Evolutionary conservation across 2,888 invertebrate genomes (phyloP), one percentile per base, ranked within the genome.

Genomic region (Therioaphis trifolii): DNA sequence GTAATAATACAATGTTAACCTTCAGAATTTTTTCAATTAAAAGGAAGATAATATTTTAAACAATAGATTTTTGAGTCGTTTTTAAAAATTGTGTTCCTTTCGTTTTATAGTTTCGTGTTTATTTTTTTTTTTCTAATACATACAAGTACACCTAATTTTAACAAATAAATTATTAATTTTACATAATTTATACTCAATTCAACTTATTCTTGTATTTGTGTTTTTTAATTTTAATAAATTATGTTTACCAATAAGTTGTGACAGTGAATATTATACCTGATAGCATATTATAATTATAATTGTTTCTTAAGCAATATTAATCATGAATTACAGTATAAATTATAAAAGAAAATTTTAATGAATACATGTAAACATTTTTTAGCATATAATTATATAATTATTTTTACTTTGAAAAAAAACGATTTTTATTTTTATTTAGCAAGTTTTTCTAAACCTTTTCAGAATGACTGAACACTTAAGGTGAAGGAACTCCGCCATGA

Each of bases 71-170:
- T 21, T 43, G 21, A 27, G 7, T 61, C 18, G 18, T 63, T 76
- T 78, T 52, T 79, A n/a, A 43, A 69, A 55, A 71, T 21, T 72
- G 43, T 80, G 66, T 80, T 80, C 71, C 78, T 78, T 52, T 68
- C 40, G 49, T 58, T 74, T 9, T 55, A 18, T 58, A 40, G 27
- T 27, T 76, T 63, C 27, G 24, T 46, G 24, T 61, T 61, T 46
- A 29, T 74, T 74, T 74, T 52, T 55, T 72, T 74, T 74, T 74
- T 52, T 55, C 52, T 72, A 35, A 35, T 35, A 35, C 35, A 35
- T n/a, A n/a, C n/a, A n/a, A n/a, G n/a, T 35, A 35, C 7, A 35
- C 14, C 7, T 35, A 40, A 58, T 75, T 55, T 46, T 76, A 63
- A 76, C 76, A 63, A 43, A 14, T 55, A 52, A 63, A 76, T 63